Conservation (phyloP, 2,797 vertebrate species). For the Poeciliopsis gracilis region DNA sequence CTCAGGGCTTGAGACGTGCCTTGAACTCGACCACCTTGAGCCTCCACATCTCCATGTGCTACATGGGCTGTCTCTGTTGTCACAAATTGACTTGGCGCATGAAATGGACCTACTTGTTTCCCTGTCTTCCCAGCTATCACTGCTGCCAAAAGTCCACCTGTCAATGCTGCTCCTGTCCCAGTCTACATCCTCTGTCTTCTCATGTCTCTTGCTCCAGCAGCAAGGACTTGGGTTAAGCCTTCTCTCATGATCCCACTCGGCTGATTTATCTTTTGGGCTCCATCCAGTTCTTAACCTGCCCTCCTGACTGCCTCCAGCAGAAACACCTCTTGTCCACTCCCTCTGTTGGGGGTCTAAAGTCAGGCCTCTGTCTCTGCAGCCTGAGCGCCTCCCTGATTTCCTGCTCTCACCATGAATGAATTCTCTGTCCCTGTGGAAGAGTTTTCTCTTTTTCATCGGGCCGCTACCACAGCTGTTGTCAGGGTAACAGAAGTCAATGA, state of each 20-base stretch:
- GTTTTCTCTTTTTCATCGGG: slow-evolving; percentile 75
- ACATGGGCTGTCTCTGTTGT: slow-evolving; percentile 63
- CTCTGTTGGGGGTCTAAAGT: slow-evolving; percentile 65
- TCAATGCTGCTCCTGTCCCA: slow-evolving; percentile 70
- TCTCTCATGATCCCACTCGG: slow-evolving; percentile 57
- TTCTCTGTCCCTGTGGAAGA: slow-evolving; percentile 75
- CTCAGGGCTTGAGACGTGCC: slow-evolving; percentile 63
- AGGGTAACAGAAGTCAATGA: slow-evolving; percentile 79
- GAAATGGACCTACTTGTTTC: slow-evolving; percentile 49
- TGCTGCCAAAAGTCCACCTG: slow-evolving; percentile 77
- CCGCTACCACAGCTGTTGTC: slow-evolving; percentile 77
- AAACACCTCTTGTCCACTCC: slow-evolving; percentile 61
- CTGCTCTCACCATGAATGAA: slow-evolving; percentile 79
- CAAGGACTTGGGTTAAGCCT: slow-evolving; percentile 63
- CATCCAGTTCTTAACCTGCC: slow-evolving; percentile 36
- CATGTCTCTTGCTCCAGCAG: slow-evolving; percentile 49
- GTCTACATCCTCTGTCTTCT: slow-evolving; percentile 65
- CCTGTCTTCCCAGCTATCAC: slow-evolving; percentile 73
- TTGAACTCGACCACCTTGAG: slow-evolving; percentile 47
- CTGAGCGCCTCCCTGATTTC: slow-evolving; percentile 34
- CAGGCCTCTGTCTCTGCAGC: slow-evolving; percentile 55
- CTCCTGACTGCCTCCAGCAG: slow-evolving; percentile 32
- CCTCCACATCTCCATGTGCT: slow-evolving; percentile 39
- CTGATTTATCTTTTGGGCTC: slow-evolving; percentile 49
- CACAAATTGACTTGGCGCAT: slow-evolving; percentile 51